phyloP scores from a whole-genome alignment of 1,140 invertebrate species.

The Drosophila persimilis region DNA sequence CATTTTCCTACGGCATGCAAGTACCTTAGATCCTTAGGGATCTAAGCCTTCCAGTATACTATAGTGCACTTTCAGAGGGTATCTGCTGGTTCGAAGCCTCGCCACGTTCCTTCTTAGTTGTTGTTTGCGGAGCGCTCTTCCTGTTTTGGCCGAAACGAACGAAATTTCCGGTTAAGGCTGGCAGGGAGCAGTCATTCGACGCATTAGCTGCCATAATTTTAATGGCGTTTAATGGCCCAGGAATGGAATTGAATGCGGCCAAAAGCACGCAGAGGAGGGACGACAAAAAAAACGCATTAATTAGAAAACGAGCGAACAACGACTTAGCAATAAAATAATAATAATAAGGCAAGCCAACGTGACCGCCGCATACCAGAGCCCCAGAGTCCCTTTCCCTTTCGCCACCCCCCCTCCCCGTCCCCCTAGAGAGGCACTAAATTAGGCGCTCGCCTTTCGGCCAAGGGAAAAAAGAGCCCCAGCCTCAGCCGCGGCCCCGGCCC shows the following conservation, averaged over 20 bases:
- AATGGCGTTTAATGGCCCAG: slow-evolving; percentile 72
- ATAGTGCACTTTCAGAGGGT: too few species aligned
- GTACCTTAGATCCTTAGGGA: too few species aligned
- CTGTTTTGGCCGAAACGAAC: slow-evolving; percentile 38
- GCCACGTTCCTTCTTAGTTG: neutral
- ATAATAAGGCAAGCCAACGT: slow-evolving; percentile 66
- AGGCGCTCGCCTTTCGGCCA: slow-evolving; percentile 40
- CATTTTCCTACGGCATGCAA: too few species aligned
- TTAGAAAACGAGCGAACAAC: slow-evolving; percentile 65
- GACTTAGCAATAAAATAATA: slow-evolving; percentile 68
- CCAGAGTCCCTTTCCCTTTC: neutral
- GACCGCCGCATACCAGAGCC: slow-evolving; percentile 26
- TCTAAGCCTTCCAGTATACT: too few species aligned
- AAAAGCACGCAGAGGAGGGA: neutral
- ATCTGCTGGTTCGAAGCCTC: too few species aligned
- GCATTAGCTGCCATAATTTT: slow-evolving; percentile 74
- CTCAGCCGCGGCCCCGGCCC: too few species aligned
- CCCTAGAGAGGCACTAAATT: slow-evolving; percentile 52
- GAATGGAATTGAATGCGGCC: slow-evolving; percentile 56
- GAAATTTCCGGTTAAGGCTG: slow-evolving; percentile 65
- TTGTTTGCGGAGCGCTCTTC: neutral
- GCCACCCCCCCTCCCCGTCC: too few species aligned
- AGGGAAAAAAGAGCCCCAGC: neutral
- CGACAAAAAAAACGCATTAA: slow-evolving; percentile 57
- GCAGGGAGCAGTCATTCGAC: slow-evolving; percentile 33